Conservation (phyloP, 2,888 invertebrate species). For the Drosophila tanythrix region DNA sequence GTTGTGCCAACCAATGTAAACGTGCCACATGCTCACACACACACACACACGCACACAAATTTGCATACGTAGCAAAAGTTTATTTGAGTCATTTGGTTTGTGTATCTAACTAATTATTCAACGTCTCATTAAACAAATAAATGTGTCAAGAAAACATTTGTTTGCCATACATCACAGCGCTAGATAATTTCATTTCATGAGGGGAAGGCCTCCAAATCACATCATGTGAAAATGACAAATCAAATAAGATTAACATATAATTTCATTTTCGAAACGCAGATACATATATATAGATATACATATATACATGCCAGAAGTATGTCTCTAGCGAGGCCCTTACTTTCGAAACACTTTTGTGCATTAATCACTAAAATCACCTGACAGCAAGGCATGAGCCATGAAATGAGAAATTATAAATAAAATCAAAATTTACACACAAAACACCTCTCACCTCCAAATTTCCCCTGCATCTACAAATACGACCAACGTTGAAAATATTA, state of each 20-base stretch:
- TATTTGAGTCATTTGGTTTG: constrained; percentile 55
- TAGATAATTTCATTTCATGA: constrained; percentile 45
- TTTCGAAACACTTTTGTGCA: constrained; percentile 44
- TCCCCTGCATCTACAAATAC: not conserved
- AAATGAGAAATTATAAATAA: constrained; percentile 67
- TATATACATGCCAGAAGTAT: constrained; percentile 2
- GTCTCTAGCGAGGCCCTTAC: constrained; percentile 26
- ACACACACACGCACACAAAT: constrained; percentile 10
- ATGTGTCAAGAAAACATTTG: constrained; percentile 67
- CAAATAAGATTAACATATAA: constrained; percentile 77
- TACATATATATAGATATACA: not conserved
- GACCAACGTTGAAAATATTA: not conserved
- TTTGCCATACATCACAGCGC: constrained; percentile 58
- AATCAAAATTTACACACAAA: constrained; percentile 22
- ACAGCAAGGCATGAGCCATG: constrained; percentile 61
- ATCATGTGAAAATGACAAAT: constrained; percentile 78
- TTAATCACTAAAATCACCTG: constrained; percentile 70
- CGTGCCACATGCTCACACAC: constrained; percentile 6
- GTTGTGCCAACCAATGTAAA: constrained; percentile 37
- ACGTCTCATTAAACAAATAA: constrained; percentile 73
- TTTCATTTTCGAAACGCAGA: constrained; percentile 52
- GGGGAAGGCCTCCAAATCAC: constrained; percentile 59
- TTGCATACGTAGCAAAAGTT: constrained; percentile 9
- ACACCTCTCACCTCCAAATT: not conserved
- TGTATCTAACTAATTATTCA: constrained; percentile 73